These are phyloP conservation scores for Elephas maximus DNA, from an alignment of 2,113 vertebrate genomes.

Conservation along the genomic window DNA sequence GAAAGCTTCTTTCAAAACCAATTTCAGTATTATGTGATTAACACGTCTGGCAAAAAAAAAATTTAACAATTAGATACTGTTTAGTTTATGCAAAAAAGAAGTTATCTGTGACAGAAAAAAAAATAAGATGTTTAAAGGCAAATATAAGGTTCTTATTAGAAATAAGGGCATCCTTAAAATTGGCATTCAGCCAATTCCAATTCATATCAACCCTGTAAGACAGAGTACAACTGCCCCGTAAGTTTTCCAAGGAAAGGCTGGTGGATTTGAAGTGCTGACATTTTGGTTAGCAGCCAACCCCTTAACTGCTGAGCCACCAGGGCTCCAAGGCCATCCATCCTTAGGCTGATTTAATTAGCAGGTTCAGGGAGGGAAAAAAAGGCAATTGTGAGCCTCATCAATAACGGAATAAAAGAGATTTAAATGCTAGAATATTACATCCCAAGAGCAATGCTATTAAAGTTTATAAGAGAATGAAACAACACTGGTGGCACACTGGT, in stretches of 20 bases:
- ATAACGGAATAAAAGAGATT: background rate
- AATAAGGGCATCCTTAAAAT: background rate
- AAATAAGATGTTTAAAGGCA: slow-evolving; percentile 10
- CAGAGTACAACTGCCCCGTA: too few species aligned
- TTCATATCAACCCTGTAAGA: too few species aligned
- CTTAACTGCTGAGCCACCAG: too few species aligned
- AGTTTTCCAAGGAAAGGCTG: too few species aligned
- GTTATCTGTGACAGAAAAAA: background rate
- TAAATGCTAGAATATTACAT: slow-evolving; percentile 23
- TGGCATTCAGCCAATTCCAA: too few species aligned
- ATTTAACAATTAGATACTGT: background rate
- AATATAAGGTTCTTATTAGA: background rate
- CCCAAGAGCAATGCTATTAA: background rate
- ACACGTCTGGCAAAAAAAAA: background rate
- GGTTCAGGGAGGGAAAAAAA: background rate
- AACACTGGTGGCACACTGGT: too few species aligned
- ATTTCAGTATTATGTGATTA: background rate
- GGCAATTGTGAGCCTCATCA: background rate
- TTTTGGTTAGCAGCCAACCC: too few species aligned
- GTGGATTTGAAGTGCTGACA: too few species aligned
- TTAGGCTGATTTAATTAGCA: slow-evolving; percentile 23
- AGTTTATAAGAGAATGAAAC: background rate
- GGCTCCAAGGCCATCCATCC: background rate
- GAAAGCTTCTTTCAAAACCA: background rate
- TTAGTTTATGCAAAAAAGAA: background rate